phyloP scores from a whole-genome alignment of 1,140 invertebrate species.

The Drosophila quadrilineata region DNA sequence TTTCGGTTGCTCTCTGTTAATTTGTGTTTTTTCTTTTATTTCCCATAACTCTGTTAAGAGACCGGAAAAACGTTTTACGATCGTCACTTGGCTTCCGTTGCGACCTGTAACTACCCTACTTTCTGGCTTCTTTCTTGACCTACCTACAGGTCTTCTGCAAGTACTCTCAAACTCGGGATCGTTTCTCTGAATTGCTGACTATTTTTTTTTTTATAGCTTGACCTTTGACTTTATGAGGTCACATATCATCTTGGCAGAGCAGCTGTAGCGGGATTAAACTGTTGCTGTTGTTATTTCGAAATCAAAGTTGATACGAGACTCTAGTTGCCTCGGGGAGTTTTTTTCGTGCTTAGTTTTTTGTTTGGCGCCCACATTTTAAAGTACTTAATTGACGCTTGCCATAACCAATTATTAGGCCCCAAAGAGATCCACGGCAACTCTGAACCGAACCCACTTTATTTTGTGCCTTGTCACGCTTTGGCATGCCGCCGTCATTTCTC shows the following conservation, averaged over 20 bases:
- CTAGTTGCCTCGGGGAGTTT: not conserved
- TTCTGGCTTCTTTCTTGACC: constrained; percentile 14
- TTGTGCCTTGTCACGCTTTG: constrained; percentile 63
- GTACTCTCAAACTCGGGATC: constrained; percentile 19
- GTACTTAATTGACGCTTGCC: constrained; percentile 67
- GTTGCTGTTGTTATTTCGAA: not conserved
- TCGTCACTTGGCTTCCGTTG: constrained; percentile 47
- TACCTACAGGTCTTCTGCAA: constrained; percentile 17
- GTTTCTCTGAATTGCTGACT: not conserved
- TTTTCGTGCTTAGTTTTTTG: constrained; percentile 15
- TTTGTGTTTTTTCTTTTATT: constrained; percentile 34
- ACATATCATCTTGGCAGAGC: not conserved
- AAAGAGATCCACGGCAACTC: not conserved
- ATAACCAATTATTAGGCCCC: constrained; percentile 62
- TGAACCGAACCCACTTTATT: constrained; percentile 19
- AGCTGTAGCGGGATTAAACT: not conserved
- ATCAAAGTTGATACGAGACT: too few relatives aligned
- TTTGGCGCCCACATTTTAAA: constrained; percentile 52
- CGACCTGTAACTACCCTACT: not conserved
- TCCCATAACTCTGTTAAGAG: constrained; percentile 69
- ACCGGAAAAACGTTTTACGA: constrained; percentile 65
- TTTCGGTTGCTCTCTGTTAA: not conserved
- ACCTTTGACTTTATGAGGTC: too few relatives aligned
- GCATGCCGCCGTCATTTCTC: constrained; percentile 57
- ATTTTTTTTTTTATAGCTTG: constrained; percentile 27